Conservation (phyloP, 2,797 vertebrate genomes). For the Calcarius lapponicus region DNA sequence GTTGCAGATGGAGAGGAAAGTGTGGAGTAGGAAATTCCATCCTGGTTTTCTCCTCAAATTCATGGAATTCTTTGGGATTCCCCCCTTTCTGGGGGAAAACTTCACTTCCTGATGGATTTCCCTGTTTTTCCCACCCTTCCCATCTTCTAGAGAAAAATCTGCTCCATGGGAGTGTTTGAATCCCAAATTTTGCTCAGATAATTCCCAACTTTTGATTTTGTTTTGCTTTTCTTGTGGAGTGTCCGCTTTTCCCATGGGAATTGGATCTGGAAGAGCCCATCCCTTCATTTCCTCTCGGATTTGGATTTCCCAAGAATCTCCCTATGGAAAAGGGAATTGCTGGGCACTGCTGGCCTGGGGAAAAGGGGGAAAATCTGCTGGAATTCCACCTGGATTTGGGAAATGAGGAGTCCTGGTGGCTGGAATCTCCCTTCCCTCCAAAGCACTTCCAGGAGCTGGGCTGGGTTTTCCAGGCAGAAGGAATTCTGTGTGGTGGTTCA, state of each 20-base stretch:
- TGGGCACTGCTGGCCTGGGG: not conserved
- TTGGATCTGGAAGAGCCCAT: not conserved
- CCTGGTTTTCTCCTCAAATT: not conserved
- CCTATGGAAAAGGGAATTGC: not conserved
- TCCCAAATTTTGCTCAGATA: not conserved
- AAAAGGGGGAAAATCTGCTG: not conserved
- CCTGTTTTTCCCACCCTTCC: not conserved
- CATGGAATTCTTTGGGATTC: not conserved
- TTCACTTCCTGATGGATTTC: not conserved
- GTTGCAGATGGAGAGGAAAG: too few relatives aligned
- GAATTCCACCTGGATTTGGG: not conserved
- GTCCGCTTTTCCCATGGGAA: fast-evolving
- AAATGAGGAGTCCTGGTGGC: not conserved
- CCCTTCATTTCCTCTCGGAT: not conserved
- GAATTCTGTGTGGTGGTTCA: not conserved
- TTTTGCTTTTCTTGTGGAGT: not conserved
- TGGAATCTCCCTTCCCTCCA: not conserved
- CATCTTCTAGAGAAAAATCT: not conserved
- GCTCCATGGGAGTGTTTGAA: not conserved
- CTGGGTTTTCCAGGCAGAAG: not conserved
- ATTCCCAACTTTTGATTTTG: not conserved
- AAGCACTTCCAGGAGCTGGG: not conserved
- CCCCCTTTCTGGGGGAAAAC: not conserved
- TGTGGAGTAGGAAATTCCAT: not conserved
- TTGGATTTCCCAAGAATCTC: not conserved